phyloP scores from a whole-genome alignment of 2,888 invertebrate genomes.

The Caenorhabditis sp. region DNA sequence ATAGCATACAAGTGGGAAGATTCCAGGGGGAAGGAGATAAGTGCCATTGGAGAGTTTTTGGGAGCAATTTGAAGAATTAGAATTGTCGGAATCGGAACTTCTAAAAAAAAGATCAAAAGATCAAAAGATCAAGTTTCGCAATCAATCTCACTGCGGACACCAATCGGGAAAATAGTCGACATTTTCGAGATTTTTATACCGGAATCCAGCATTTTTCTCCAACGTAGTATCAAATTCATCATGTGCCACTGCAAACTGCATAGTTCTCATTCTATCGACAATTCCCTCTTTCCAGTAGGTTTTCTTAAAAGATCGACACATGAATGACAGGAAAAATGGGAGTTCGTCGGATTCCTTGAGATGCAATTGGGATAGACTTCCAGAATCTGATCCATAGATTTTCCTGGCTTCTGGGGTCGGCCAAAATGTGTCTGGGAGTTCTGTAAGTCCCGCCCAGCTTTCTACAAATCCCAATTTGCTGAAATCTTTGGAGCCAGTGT shows the following conservation, averaged over 20 bases:
- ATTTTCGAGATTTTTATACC: slow-evolving; percentile 72
- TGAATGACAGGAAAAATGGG: slow-evolving; percentile 72
- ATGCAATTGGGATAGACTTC: slow-evolving; percentile 58
- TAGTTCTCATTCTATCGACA: slow-evolving; percentile 65
- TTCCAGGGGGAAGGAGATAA: slow-evolving; percentile 67
- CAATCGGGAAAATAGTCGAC: slow-evolving; percentile 75
- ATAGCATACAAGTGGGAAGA: slow-evolving; percentile 68
- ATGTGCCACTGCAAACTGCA: slow-evolving; percentile 48
- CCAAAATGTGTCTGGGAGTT: slow-evolving; percentile 71
- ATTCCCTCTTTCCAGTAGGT: slow-evolving; percentile 50
- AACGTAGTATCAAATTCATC: slow-evolving; percentile 74
- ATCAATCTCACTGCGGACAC: too few relatives aligned
- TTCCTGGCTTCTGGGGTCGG: slow-evolving; percentile 57
- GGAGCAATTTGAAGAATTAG: slow-evolving; percentile 61
- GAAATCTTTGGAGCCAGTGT: slow-evolving; percentile 75
- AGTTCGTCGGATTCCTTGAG: slow-evolving; percentile 56
- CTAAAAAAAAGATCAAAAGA: slow-evolving; percentile 31
- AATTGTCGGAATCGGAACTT: too few relatives aligned
- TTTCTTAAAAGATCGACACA: slow-evolving; percentile 73
- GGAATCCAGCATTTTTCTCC: slow-evolving; percentile 72
- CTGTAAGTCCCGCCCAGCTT: slow-evolving; percentile 64
- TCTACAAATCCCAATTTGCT: slow-evolving; percentile 67
- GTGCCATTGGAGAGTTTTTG: slow-evolving; percentile 45
- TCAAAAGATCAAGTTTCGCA: slow-evolving; percentile 22
- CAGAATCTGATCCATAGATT: slow-evolving; percentile 75